Base-by-base conservation (phyloP, 2,888 invertebrate species). In the Parthenolecanium corni region DNA sequence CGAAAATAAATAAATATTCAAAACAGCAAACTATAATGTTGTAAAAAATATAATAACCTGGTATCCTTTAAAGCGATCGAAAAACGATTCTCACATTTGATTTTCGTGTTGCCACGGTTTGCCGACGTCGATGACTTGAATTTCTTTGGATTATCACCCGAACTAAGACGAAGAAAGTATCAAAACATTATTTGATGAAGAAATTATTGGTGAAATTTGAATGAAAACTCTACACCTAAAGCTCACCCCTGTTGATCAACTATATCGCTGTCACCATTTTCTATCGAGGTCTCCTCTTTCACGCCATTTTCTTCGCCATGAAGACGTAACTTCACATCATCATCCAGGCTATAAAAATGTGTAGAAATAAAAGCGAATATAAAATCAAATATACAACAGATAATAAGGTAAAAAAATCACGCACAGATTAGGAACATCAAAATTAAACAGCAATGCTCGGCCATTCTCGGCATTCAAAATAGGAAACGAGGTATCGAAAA, bases 401-500 rank as follows among this genome's bases (percentile, higher is more conserved):
- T 12, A 14, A 16, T 5, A 11, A 23, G 6, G 4, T 3, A 20
- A 20, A 9, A 16, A 23, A 51, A 2, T 51, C 23, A 66, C 69
- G 66, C 49, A 67, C 68, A 64, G 47, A 12, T 62, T 58, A 51
- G 56, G 49, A n/a, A 64, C 51, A 47, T 74, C 74, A 66, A 79
- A 82, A 68, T 77, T 76, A 64, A 86, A 80, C 1, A 79, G 78
- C 44, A 91, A 74, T 0, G 86, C 90, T 65, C 81, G 79, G 2
- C 82, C 82, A 65, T 82, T 76, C 68, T 84, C 83, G 0, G 88
- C 83, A 9, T 84, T 76, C 64, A 82, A 75, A 62, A 81, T 81
- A 36, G 87, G 84, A 73, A 89, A 89, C 0, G 91, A 86, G 0
- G 89, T 85, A 72, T 95, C 94, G 73, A 95, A 91, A 14, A 93